Percentiles rank a stretch among this genome's conserved stretches.
These are phyloP conservation scores for Lepidurus couesii DNA, from an alignment of 1,140 invertebrate genomes.

Conservation along the genomic window DNA sequence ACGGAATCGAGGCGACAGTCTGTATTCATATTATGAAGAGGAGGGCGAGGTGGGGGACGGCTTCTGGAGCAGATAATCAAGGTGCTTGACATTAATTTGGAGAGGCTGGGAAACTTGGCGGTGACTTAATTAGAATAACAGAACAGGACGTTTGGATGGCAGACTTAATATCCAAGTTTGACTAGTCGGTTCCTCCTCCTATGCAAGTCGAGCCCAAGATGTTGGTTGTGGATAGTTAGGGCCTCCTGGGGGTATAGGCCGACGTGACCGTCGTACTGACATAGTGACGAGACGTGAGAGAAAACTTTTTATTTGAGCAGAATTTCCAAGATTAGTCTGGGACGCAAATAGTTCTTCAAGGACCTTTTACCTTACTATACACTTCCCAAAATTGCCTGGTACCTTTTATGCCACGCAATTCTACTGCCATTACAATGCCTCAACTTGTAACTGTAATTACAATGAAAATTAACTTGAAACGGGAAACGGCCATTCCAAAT, in stretches of 20 bases:
- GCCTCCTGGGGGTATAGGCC: background rate
- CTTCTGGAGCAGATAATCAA: background rate
- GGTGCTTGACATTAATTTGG: background rate
- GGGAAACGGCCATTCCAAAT: no score
- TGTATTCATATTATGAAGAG: background rate
- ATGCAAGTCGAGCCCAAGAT: background rate
- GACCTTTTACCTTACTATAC: no score
- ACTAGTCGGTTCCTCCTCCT: background rate
- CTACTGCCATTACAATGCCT: no score
- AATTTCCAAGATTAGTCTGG: background rate
- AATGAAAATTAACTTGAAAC: no score
- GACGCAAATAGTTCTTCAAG: no score
- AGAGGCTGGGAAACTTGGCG: background rate
- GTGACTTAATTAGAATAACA: constrained; percentile 22
- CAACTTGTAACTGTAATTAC: no score
- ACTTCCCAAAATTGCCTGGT: no score
- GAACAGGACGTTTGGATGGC: background rate
- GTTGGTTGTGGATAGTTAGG: background rate
- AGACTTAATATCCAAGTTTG: constrained; percentile 15
- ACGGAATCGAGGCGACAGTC: background rate
- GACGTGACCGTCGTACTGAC: background rate
- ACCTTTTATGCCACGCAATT: no score
- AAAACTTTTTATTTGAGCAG: background rate
- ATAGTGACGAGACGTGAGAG: background rate
- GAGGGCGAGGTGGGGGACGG: no score